Conservation (phyloP, 2,797 vertebrate species). For the Protosalanx chinensis region DNA sequence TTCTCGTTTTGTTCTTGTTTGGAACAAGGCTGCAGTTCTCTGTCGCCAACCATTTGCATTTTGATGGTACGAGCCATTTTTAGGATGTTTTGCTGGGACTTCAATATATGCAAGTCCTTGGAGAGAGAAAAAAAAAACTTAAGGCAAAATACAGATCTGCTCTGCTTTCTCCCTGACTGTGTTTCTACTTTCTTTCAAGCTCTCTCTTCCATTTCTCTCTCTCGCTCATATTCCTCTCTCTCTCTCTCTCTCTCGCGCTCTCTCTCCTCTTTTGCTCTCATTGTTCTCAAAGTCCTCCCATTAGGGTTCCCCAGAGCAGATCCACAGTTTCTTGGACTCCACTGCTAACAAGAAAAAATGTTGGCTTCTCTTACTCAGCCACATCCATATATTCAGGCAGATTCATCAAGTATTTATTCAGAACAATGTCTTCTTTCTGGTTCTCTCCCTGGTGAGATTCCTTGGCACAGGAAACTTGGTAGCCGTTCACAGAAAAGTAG, state of each 20-base stretch:
- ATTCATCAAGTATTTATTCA: slow-evolving; percentile 44
- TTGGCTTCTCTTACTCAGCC: slow-evolving; percentile 23
- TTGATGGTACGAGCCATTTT: slow-evolving; percentile 20
- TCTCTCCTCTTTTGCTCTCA: slow-evolving; percentile 7
- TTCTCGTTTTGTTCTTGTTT: background rate
- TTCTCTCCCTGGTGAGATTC: slow-evolving; percentile 16
- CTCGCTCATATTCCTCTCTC: too few relatives aligned
- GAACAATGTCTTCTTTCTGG: slow-evolving; percentile 30
- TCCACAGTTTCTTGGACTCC: slow-evolving; percentile 25
- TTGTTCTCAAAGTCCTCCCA: slow-evolving; percentile 19
- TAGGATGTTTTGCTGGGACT: slow-evolving; percentile 19
- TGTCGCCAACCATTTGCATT: slow-evolving; percentile 13
- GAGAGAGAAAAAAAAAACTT: slow-evolving; percentile 27
- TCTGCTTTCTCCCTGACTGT: background rate
- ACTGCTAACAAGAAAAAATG: slow-evolving; percentile 27
- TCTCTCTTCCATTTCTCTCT: slow-evolving; percentile 2
- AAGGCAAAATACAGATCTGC: slow-evolving; percentile 18
- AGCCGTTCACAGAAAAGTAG: slow-evolving; percentile 5
- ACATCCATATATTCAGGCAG: slow-evolving; percentile 34
- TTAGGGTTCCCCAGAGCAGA: slow-evolving; percentile 23
- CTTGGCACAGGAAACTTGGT: background rate
- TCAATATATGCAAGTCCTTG: slow-evolving; percentile 7
- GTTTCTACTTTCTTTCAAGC: background rate
- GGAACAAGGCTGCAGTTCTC: background rate
- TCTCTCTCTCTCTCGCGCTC: background rate